A percentile compares a stretch with the other conserved stretches of the same genome.
Conservation (phyloP, 64 coral and sea anemone genomes). For the Dendrophyllia cribrosa region DNA sequence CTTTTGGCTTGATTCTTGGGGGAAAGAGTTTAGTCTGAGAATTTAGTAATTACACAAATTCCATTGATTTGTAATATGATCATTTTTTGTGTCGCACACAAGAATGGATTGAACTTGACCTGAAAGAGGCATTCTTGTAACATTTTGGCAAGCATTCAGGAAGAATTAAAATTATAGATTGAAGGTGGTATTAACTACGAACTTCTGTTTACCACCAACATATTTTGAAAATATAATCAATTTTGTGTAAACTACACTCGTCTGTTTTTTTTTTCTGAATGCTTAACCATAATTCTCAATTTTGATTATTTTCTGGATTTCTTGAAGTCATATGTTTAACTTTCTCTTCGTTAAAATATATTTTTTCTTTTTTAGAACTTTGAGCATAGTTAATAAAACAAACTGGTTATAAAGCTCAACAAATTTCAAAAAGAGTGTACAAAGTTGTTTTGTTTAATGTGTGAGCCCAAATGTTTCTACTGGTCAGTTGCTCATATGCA, state of each 20-base stretch:
- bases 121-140: conserved; percentile 1
- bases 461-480: no score
- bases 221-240: not conserved
- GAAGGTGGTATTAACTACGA: not conserved
- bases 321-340: not conserved
- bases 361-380: no score
- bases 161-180: not conserved
- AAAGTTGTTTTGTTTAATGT: no score
- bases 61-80: not conserved
- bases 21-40: no score
- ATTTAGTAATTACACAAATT: no score
- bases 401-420: no score
- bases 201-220: not conserved
- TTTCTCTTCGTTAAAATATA: conserved; percentile 13
- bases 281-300: not conserved
- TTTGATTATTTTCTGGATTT: not conserved
- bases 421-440: no score
- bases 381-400: no score
- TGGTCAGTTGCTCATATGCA: no score
- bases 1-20: no score
- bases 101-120: not conserved
- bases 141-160: not conserved
- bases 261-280: not conserved
- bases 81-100: not conserved
- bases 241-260: not conserved